Evolutionary conservation across 2,888 invertebrate genomes (phyloP).

Genomic region (Ornithoptera alexandrae): DNA sequence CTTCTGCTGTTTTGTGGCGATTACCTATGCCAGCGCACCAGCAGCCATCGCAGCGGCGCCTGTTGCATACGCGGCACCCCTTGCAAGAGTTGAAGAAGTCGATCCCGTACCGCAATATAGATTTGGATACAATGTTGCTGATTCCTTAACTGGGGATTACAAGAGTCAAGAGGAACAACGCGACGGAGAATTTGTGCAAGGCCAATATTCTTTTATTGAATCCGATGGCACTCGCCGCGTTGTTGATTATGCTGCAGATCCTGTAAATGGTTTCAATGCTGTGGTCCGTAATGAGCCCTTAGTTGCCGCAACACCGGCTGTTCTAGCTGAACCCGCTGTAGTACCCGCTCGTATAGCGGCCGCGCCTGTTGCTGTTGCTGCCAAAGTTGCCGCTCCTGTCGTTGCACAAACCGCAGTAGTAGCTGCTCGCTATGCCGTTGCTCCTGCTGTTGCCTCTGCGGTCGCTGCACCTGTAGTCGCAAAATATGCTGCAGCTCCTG

Average conservation of each 20-base stretch:
- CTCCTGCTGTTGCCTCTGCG: conserved; percentile 41
- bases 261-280: conserved; percentile 69
- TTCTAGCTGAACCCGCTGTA: conserved; percentile 57
- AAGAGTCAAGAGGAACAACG: conserved; percentile 74
- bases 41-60: conserved; percentile 56
- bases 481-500: conserved; percentile 39
- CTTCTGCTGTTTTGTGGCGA: conserved; percentile 64
- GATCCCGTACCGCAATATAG: conserved; percentile 81
- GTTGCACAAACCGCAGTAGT: conserved; percentile 68
- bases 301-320: conserved; percentile 56
- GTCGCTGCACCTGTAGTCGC: conserved; percentile 45
- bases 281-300: conserved; percentile 67
- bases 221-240: conserved; percentile 66
- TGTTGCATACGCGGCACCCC: conserved; percentile 50
- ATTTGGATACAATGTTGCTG: conserved; percentile 69
- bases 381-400: conserved; percentile 50
- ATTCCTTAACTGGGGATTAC: conserved; percentile 70
- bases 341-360: conserved; percentile 48
- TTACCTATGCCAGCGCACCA: conserved; percentile 58
- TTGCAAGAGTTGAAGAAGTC: conserved; percentile 66
- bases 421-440: conserved; percentile 46
- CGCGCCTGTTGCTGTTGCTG: conserved; percentile 43
- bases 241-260: conserved; percentile 67
- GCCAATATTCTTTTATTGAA: conserved; percentile 67
- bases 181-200: conserved; percentile 77